Conservation (phyloP, 2,113 vertebrate species). For the Chlorodrepanis virens region DNA sequence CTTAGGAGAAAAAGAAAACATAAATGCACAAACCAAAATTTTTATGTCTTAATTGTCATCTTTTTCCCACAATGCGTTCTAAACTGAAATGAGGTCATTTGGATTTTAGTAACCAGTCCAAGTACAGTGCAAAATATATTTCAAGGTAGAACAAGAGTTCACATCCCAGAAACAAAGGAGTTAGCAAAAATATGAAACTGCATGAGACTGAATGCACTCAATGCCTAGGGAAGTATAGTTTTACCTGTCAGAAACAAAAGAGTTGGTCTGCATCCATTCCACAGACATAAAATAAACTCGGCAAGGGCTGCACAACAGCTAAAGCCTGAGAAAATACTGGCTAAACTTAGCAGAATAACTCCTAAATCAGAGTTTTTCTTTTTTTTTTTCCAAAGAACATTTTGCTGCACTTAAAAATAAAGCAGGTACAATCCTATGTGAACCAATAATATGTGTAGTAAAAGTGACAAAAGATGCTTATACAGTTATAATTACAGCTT, state of each 20-base stretch:
- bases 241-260: constrained; percentile 11
- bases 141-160: not conserved
- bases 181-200: constrained; percentile 34
- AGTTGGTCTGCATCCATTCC: not conserved
- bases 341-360: not conserved
- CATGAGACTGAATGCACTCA: not conserved
- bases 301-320: not conserved
- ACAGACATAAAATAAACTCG: not conserved
- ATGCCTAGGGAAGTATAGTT: constrained; percentile 19
- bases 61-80: constrained; percentile 49
- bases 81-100: constrained; percentile 45
- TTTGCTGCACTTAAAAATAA: not conserved
- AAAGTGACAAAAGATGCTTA: not conserved
- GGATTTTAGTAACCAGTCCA: constrained; percentile 43
- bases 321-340: not conserved
- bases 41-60: constrained; percentile 64
- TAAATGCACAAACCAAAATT: constrained; percentile 54
- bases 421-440: not conserved
- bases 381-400: not conserved
- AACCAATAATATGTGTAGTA: not conserved
- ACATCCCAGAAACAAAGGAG: not conserved
- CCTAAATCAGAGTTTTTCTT: not conserved
- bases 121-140: constrained; percentile 31
- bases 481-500: not conserved
- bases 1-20: constrained; percentile 63